Percentiles rank a stretch among this genome's conserved stretches.
phyloP scores from a whole-genome alignment of 1,140 invertebrate genomes.

The Stenopsyche tienmushanensis region DNA sequence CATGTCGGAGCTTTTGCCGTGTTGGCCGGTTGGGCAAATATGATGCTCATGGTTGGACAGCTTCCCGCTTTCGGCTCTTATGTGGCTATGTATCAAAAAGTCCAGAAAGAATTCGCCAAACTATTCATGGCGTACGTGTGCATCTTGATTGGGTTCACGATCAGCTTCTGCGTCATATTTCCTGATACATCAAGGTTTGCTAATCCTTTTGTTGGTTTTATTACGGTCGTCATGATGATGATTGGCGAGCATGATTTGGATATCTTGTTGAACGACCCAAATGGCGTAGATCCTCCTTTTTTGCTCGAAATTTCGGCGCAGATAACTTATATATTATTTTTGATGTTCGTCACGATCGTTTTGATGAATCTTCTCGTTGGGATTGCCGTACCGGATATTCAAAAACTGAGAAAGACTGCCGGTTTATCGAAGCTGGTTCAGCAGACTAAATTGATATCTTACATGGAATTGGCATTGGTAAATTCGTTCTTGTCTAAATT shows the following conservation, averaged over 20 bases:
- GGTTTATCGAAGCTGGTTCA: slow-evolving; percentile 72
- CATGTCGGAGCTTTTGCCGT: slow-evolving; percentile 79
- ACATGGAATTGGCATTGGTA: slow-evolving; percentile 70
- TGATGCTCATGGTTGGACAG: slow-evolving; percentile 85
- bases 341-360: slow-evolving; percentile 77
- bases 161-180: slow-evolving; percentile 84
- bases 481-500: slow-evolving; percentile 71
- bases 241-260: slow-evolving; percentile 79
- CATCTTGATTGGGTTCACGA: slow-evolving; percentile 79
- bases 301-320: slow-evolving; percentile 69
- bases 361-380: slow-evolving; percentile 80
- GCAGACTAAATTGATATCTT: slow-evolving; percentile 74
- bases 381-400: slow-evolving; percentile 78
- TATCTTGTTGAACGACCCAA: slow-evolving; percentile 64
- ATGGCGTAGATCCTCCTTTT: slow-evolving; percentile 61
- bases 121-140: slow-evolving; percentile 80
- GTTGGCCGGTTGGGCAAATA: slow-evolving; percentile 79
- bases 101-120: slow-evolving; percentile 82
- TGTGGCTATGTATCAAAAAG: slow-evolving; percentile 83
- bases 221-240: slow-evolving; percentile 87
- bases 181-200: slow-evolving; percentile 76
- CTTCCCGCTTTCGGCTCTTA: slow-evolving; percentile 82
- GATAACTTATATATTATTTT: slow-evolving; percentile 70
- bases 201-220: slow-evolving; percentile 74
- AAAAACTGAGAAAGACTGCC: slow-evolving; percentile 74